phyloP scores from a whole-genome alignment of 2,888 invertebrate genomes.

The Megalurothrips usitatus region DNA sequence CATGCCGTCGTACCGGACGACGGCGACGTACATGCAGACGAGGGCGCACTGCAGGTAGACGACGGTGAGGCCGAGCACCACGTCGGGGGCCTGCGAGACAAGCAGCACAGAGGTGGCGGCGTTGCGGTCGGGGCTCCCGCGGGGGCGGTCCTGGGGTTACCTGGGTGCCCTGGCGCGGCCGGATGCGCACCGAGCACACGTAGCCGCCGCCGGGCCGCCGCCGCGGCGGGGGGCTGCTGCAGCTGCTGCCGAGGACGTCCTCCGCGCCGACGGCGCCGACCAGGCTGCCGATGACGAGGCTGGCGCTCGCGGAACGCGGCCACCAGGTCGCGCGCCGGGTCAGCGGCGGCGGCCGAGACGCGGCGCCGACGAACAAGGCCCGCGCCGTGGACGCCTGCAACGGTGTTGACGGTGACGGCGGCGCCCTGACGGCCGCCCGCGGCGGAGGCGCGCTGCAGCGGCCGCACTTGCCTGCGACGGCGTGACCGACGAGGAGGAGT shows the following conservation, averaged over 20 bases:
- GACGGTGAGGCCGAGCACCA: not conserved
- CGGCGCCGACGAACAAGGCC: conserved; percentile 22
- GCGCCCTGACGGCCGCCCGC: not conserved
- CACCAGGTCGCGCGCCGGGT: conserved; percentile 18
- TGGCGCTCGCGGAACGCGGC: not conserved
- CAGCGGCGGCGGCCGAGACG: conserved; percentile 31
- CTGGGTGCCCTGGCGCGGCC: not conserved
- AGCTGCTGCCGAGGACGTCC: not conserved
- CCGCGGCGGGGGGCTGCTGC: not conserved
- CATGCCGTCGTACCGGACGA: not conserved
- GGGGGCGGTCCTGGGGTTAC: not conserved
- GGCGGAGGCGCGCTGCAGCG: not conserved
- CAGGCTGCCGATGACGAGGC: not conserved
- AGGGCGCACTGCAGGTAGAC: not conserved
- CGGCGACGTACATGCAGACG: not conserved
- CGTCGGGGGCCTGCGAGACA: not conserved
- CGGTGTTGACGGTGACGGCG: not conserved
- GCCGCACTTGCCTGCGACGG: not conserved
- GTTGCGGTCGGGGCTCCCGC: not conserved
- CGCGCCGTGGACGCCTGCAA: not conserved
- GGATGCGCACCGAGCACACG: not conserved
- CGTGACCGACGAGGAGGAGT: not conserved
- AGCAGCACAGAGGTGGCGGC: not conserved
- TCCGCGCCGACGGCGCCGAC: not conserved
- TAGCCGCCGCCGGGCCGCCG: not conserved